Evolutionary conservation across 2,113 vertebrate species (phyloP).

Genomic region (Xiphorhynchus elegans): DNA sequence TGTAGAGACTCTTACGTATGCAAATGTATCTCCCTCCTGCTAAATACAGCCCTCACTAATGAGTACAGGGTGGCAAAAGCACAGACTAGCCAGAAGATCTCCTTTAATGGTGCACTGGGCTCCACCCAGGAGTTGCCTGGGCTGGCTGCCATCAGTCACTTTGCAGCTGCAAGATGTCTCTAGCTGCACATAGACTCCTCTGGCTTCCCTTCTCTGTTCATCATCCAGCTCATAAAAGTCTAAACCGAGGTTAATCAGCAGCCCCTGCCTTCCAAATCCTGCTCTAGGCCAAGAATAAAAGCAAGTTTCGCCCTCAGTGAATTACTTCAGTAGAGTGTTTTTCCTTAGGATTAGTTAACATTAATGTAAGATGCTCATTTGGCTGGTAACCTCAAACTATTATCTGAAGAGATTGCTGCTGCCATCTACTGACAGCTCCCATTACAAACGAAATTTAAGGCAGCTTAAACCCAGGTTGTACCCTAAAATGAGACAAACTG

Average conservation of each 20-base stretch:
- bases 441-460: background rate
- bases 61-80: background rate
- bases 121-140: background rate
- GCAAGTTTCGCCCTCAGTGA: background rate
- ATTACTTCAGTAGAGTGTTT: background rate
- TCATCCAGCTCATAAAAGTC: background rate
- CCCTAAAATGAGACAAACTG: background rate
- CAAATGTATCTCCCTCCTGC: background rate
- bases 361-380: background rate
- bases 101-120: background rate
- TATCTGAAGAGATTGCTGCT: slow-evolving; percentile 63
- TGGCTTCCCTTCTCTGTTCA: background rate
- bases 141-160: background rate
- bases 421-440: slow-evolving; percentile 74
- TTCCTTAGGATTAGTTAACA: slow-evolving; percentile 9
- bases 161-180: background rate
- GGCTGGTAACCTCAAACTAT: slow-evolving; percentile 1
- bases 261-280: background rate
- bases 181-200: background rate
- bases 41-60: background rate
- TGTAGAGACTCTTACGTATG: background rate
- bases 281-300: background rate
- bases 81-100: background rate
- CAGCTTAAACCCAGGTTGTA: background rate
- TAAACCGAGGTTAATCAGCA: background rate